Percentiles rank a stretch among this genome's conserved stretches.
Evolutionary conservation across 2,888 invertebrate species (phyloP).

Genomic region (Drosophila trichaetosa): DNA sequence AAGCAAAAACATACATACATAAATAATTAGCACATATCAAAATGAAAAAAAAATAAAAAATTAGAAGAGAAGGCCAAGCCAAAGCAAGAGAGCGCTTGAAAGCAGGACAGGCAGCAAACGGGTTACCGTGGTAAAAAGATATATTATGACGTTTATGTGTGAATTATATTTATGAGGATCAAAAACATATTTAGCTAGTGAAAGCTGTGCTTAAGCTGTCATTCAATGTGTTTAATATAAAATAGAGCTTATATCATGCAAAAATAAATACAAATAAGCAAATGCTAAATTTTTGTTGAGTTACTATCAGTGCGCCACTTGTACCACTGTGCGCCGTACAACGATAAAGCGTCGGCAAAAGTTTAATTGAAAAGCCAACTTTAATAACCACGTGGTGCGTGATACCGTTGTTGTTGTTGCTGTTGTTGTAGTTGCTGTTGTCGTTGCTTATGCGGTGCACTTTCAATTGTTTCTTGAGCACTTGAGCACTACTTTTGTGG

Average conservation of each 20-base stretch:
- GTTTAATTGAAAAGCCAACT: constrained; percentile 74
- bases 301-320: neutral
- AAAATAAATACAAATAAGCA: neutral
- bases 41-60: neutral
- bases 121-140: constrained; percentile 44
- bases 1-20: constrained; percentile 37
- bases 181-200: neutral
- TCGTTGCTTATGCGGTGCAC: constrained; percentile 42
- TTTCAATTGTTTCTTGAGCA: constrained; percentile 67
- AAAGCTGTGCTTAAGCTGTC: neutral
- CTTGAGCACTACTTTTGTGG: constrained; percentile 53
- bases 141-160: constrained; percentile 13
- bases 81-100: constrained; percentile 23
- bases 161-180: constrained; percentile 5
- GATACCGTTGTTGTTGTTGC: constrained; percentile 28
- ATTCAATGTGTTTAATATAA: neutral
- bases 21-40: constrained; percentile 55
- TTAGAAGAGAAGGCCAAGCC: constrained; percentile 44
- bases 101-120: constrained; percentile 37
- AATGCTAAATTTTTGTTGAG: neutral
- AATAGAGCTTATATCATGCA: neutral
- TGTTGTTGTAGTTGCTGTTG: constrained; percentile 31
- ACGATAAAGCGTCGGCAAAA: constrained; percentile 51
- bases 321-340: constrained; percentile 46
- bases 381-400: constrained; percentile 74